Evolutionary conservation across 92 coral and sea anemone species (phyloP), one percentile per base, ranked within the genome.

Genomic region (Bergia sp.): DNA sequence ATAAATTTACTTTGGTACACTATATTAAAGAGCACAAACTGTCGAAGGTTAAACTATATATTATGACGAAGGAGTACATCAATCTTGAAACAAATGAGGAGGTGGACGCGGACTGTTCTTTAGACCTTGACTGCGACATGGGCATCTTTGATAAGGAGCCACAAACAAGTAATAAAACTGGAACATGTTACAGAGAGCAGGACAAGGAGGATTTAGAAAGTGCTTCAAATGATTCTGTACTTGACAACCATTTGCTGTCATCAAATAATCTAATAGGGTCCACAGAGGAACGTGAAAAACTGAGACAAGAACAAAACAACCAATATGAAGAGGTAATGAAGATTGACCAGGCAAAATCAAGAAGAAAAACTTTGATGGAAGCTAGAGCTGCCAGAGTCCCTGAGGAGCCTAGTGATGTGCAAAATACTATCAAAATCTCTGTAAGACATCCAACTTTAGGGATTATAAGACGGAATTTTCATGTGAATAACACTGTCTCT

Each of bases 11-110:
- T 50, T 81, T 81, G 45, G 44, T 0, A 37, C 85, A 81, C 18
- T 81, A 81, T 81, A 81, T 81, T 50, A 81, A 81, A 81, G 85
- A 81, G 5, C 85, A 49, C 85, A 45, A 81, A 29, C 85, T 81
- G 67, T 81, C 85, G 45, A 81, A 81, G 45, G 18, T 50, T 47
- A 81, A 47, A 81, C 85, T 81, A 69, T 81, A 81, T 45, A 81
- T 81, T 37, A 3, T 81, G 85, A 81, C 85, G 3, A 81, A 81
- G 85, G n/a, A 81, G 44, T 81, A 81, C 23, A 29, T 55, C 69
- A 37, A 36, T 7, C 8, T 50, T 81, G 85, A 81, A 81, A 81
- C 67, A 43, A 81, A 43, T 49, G 85, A 81, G 85, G 85, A n/a
- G n/a, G 85, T 37, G 85, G 85, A 81, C 38, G 44, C 85, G 20